Conservation (phyloP, 2,797 vertebrate genomes). For the Malurus splendens region DNA sequence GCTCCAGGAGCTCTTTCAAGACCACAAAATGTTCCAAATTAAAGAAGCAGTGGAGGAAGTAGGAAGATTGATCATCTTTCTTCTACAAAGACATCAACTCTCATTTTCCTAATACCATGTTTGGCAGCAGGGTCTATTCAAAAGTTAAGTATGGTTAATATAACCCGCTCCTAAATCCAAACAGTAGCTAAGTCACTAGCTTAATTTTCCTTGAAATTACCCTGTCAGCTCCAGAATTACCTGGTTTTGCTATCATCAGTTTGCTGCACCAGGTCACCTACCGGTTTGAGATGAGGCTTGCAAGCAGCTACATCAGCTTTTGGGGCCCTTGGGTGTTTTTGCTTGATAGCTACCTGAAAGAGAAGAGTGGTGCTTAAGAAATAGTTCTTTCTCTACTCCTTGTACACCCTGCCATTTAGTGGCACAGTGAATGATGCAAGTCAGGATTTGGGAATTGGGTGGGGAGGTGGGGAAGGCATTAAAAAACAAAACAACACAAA, state of each 20-base stretch:
- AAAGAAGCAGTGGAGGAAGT: neutral
- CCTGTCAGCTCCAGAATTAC: neutral
- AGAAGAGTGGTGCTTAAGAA: neutral
- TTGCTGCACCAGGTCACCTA: neutral
- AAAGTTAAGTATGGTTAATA: neutral
- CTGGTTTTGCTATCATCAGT: neutral
- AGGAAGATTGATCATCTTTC: neutral
- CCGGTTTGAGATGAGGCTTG: neutral
- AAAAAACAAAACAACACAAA: neutral
- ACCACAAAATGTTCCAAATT: neutral
- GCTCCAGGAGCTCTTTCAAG: neutral
- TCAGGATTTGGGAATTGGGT: neutral
- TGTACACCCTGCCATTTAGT: neutral
- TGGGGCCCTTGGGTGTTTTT: neutral
- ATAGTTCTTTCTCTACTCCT: neutral
- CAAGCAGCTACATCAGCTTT: neutral
- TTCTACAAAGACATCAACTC: neutral
- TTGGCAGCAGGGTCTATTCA: neutral
- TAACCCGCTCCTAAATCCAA: neutral
- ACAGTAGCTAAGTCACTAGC: neutral
- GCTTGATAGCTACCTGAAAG: neutral
- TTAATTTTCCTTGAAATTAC: neutral
- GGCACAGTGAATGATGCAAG: neutral
- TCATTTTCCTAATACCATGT: neutral
- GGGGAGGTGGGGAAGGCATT: neutral